These are phyloP conservation scores for Amphipoea lucens DNA, from an alignment of 2,888 invertebrate species.

Conservation along the genomic window DNA sequence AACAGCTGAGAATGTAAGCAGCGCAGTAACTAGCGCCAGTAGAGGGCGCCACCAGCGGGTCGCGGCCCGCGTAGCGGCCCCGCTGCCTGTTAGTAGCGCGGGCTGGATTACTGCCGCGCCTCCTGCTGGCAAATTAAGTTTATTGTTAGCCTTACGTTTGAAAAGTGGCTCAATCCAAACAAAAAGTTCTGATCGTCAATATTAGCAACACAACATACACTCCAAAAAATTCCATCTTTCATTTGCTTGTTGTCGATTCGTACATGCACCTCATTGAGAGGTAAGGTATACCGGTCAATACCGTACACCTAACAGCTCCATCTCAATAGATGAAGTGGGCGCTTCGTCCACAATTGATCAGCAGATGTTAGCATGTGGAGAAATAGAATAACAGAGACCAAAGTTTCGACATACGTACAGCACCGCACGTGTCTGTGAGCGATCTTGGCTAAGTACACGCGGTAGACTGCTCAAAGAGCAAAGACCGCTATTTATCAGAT, in stretches of 20 bases:
- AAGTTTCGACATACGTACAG: not conserved
- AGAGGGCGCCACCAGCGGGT: conserved; percentile 57
- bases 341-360: not conserved
- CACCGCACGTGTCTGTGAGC: not conserved
- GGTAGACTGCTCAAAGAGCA: not conserved
- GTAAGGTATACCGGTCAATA: not conserved
- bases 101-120: conserved; percentile 86
- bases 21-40: conserved; percentile 66
- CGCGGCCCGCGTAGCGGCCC: conserved; percentile 57
- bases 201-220: not conserved
- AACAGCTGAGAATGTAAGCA: conserved; percentile 76
- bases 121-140: conserved; percentile 15
- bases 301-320: not conserved
- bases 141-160: not conserved
- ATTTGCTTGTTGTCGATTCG: no score
- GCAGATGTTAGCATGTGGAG: not conserved
- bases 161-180: not conserved
- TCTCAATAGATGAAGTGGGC: not conserved
- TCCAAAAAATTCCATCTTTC: not conserved
- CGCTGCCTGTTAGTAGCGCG: conserved; percentile 80
- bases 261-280: not conserved
- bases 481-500: not conserved
- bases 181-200: not conserved
- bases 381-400: not conserved
- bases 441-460: not conserved